Conservation (phyloP, 2,888 invertebrate species). For the Cabera pusaria region DNA sequence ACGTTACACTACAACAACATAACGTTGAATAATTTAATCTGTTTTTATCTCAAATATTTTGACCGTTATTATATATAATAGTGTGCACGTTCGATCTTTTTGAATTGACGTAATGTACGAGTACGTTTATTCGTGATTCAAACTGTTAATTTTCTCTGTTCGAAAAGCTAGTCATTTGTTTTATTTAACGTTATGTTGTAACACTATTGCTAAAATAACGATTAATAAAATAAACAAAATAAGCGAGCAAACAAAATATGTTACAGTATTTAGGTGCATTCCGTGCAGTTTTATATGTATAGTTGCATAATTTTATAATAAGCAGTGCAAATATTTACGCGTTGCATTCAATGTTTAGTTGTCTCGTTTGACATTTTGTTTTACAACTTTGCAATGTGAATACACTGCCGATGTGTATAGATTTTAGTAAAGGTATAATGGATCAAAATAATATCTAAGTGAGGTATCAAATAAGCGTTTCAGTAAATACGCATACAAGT, state of each 20-base stretch:
- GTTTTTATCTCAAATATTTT: no score
- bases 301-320: constrained; percentile 65
- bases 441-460: no score
- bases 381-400: constrained; percentile 18
- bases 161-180: no score
- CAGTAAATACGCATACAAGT: no score
- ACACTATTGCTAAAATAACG: constrained; percentile 27
- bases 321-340: constrained; percentile 76
- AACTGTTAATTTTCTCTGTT: no score
- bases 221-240: constrained; percentile 51
- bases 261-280: constrained; percentile 62
- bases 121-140: no score
- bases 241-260: constrained; percentile 71
- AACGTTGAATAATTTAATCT: constrained; percentile 17
- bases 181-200: constrained; percentile 14
- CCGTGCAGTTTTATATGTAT: constrained; percentile 71
- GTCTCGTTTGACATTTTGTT: constrained; percentile 24
- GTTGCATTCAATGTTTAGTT: constrained; percentile 43
- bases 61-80: no score
- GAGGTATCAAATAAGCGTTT: no score
- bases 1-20: constrained; percentile 13
- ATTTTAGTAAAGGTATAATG: no score
- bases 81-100: no score
- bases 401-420: neutral
- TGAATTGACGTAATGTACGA: no score